These are phyloP conservation scores for Sepiola atlantica DNA, from an alignment of 2,888 invertebrate genomes.

Conservation along the genomic window DNA sequence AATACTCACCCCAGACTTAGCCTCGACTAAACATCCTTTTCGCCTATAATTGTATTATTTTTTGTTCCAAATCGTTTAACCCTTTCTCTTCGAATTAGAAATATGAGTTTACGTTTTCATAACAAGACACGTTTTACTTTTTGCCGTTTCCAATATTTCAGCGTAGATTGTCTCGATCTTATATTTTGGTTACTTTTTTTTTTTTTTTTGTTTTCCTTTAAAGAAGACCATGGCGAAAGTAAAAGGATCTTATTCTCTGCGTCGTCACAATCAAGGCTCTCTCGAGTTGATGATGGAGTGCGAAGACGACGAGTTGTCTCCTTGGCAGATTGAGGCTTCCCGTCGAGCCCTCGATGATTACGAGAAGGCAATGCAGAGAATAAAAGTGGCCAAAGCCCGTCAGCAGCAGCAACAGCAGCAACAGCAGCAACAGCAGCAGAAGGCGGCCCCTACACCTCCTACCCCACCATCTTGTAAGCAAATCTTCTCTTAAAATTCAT, in stretches of 20 bases:
- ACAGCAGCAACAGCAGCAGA: constrained; percentile 47
- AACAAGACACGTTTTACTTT: neutral
- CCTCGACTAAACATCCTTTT: too few relatives aligned
- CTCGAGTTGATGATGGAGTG: constrained; percentile 78
- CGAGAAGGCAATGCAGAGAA: constrained; percentile 58
- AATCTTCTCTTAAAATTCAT: constrained; percentile 40
- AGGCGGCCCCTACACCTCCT: constrained; percentile 50
- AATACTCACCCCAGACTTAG: too few relatives aligned
- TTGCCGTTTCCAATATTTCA: neutral
- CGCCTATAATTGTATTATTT: too few relatives aligned
- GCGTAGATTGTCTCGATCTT: neutral
- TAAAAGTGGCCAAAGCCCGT: constrained; percentile 56
- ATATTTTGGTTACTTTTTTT: neutral
- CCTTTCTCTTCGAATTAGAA: too few relatives aligned
- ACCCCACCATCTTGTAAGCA: constrained; percentile 44
- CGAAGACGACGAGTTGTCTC: constrained; percentile 83
- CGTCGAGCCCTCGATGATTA: constrained; percentile 82
- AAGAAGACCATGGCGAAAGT: neutral
- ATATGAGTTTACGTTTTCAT: too few relatives aligned
- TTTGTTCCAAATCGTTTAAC: too few relatives aligned
- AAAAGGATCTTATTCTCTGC: constrained; percentile 43
- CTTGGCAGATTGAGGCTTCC: constrained; percentile 80
- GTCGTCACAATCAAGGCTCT: constrained; percentile 46
- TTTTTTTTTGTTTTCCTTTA: neutral
- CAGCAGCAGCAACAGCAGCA: constrained; percentile 53